A percentile compares a stretch with the other conserved stretches of the same genome.
phyloP scores from a whole-genome alignment of 2,113 vertebrate genomes.

The Anarhynchus alexandrinus region DNA sequence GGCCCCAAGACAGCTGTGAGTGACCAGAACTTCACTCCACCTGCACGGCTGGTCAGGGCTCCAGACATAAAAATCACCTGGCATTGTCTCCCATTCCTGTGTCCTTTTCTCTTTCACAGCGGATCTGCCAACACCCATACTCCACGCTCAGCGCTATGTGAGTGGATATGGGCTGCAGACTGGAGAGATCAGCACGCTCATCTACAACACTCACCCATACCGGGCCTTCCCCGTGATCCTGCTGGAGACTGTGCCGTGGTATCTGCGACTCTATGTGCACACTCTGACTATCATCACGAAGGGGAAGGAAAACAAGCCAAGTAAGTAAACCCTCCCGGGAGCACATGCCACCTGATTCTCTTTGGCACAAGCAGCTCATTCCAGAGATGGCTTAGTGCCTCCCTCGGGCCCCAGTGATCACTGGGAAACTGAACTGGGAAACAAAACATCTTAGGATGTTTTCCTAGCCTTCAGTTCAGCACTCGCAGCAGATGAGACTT shows the following conservation, averaged over 20 bases:
- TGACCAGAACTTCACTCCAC: background rate
- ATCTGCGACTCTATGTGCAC: conserved; percentile 93
- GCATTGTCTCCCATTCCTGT: background rate
- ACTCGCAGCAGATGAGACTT: background rate
- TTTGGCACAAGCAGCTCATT: background rate
- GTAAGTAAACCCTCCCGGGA: conserved; percentile 66
- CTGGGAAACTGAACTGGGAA: background rate
- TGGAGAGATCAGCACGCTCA: conserved; percentile 89
- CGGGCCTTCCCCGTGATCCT: conserved; percentile 91
- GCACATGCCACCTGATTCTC: background rate
- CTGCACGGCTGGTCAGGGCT: background rate
- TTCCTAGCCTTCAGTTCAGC: background rate
- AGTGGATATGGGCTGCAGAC: conserved; percentile 91
- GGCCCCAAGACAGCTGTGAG: conserved; percentile 78
- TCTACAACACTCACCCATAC: conserved; percentile 92
- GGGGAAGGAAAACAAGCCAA: conserved; percentile 91
- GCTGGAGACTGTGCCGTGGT: conserved; percentile 94
- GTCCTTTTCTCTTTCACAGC: conserved; percentile 56
- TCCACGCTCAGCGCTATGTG: conserved; percentile 91
- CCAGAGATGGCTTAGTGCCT: background rate
- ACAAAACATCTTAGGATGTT: background rate
- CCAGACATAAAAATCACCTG: background rate
- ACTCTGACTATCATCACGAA: conserved; percentile 91
- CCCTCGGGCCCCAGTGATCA: background rate
- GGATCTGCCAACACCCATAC: conserved; percentile 80